Base-by-base conservation (phyloP, 2,888 invertebrate species). In the Trachelus iudaicus region DNA sequence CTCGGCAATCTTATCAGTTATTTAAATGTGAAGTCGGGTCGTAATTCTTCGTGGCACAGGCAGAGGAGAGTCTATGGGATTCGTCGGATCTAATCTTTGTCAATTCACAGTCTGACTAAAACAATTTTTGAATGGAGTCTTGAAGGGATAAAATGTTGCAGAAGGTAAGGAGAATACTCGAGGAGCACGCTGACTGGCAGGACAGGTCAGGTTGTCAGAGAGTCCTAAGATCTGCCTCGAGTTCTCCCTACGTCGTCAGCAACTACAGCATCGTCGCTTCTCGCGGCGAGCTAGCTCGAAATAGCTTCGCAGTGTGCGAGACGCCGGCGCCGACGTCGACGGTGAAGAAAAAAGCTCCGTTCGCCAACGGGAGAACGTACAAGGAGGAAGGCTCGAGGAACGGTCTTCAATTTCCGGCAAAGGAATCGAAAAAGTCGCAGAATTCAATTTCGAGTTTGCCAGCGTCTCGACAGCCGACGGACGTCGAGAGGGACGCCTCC, bases 181-280 rank as follows among this genome's bases (percentile, higher is more conserved):
- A 86, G 68, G 86, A 87, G 11, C 81, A 84, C 75, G 80, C 80
- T 69, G 80, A 79, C 74, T 83, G 85, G 82, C 83, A 82, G 75
- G 84, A 84, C 23, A 83, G 71, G 71, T 56, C 56, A 9, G 2
- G 23, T 23, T 31, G 71, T 34, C 71, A 71, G 31, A 71, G 71
- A 71, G 33, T 33, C 71, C 33, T 34, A 34, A 71, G 71, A 23
- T 71, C 71, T 34, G 74, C 79, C 68, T 77, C 80, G 37, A 73
- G 76, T 40, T 76, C 79, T 73, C 77, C 78, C 75, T 73, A 68
- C 78, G 79, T 81, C 75, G 83, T 83, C 74, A 85, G 73, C 81
- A 88, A 88, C 82, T 87, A 85, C 83, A 87, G 85, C 75, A 84
- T 89, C 82, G 87, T 87, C 76, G 88, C 87, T 23, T 88, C 90